Evolutionary conservation across 2,113 vertebrate species (phyloP).

Genomic region (Leucoraja erinaceus): DNA sequence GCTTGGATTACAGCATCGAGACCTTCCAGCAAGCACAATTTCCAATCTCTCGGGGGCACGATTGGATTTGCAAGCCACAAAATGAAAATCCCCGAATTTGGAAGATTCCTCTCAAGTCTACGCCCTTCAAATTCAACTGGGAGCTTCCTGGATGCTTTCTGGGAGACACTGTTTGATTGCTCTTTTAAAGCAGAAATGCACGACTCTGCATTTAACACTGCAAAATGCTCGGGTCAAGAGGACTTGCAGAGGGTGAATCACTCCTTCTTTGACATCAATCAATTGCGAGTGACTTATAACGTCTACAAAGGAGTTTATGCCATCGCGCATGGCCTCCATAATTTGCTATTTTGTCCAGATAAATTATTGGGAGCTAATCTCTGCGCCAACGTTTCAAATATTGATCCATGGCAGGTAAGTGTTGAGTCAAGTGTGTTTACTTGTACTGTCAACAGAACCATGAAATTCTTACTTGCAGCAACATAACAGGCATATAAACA

Average conservation of each 20-base stretch:
- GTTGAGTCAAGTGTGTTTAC: too few relatives aligned
- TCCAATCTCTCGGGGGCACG: constrained; percentile 53
- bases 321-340: constrained; percentile 55
- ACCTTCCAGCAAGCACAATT: constrained; percentile 45
- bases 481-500: too few relatives aligned
- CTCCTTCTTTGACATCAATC: constrained; percentile 54
- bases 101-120: constrained; percentile 48
- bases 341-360: constrained; percentile 53
- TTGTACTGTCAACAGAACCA: too few relatives aligned
- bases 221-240: constrained; percentile 54
- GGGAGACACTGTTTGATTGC: constrained; percentile 55
- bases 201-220: constrained; percentile 25
- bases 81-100: constrained; percentile 54
- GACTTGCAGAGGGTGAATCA: constrained; percentile 43
- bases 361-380: constrained; percentile 40
- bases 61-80: constrained; percentile 56
- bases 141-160: constrained; percentile 53
- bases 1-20: constrained; percentile 55
- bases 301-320: constrained; percentile 62
- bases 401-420: constrained; percentile 52
- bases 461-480: too few relatives aligned
- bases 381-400: constrained; percentile 50
- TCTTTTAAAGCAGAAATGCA: constrained; percentile 44
- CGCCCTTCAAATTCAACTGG: constrained; percentile 44
- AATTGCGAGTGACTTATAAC: constrained; percentile 59